These are phyloP conservation scores for Chorisops tibialis DNA, from an alignment of 2,888 invertebrate species.

Conservation along the genomic window DNA sequence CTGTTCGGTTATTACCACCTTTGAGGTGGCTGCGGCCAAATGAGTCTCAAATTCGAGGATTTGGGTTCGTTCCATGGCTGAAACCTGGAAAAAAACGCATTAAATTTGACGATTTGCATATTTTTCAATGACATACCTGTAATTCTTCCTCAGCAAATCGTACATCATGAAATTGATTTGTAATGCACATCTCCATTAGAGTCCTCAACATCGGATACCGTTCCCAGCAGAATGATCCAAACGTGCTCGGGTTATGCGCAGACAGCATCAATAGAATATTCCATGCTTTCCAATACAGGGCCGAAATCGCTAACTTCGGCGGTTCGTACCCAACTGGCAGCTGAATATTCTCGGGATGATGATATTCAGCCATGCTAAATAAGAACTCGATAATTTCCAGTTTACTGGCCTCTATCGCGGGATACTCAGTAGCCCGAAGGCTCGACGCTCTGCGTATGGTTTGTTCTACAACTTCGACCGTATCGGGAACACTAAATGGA, in stretches of 20 bases:
- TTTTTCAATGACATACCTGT: constrained; percentile 51
- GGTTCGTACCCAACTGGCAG: constrained; percentile 78
- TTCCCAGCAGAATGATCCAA: constrained; percentile 84
- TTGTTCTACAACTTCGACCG: constrained; percentile 81
- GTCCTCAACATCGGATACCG: constrained; percentile 86
- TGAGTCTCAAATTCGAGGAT: constrained; percentile 88
- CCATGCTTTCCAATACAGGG: constrained; percentile 95
- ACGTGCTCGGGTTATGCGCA: constrained; percentile 86
- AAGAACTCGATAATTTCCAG: constrained; percentile 83
- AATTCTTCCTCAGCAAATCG: constrained; percentile 63
- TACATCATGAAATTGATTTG: constrained; percentile 63
- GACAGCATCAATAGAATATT: constrained; percentile 79
- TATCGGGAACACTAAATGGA: constrained; percentile 76
- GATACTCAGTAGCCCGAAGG: constrained; percentile 68
- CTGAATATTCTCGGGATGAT: constrained; percentile 88
- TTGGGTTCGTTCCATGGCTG: constrained; percentile 69
- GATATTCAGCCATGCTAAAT: constrained; percentile 86
- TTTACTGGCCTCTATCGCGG: constrained; percentile 72
- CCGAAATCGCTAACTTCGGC: constrained; percentile 86
- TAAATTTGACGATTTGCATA: background rate
- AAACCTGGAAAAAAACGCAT: constrained; percentile 48
- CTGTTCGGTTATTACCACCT: constrained; percentile 84
- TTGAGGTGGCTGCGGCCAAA: constrained; percentile 84
- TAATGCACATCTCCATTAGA: constrained; percentile 95
- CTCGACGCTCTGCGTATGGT: constrained; percentile 80